A percentile compares a stretch with the other conserved stretches of the same genome.
Conservation (phyloP, 2,797 vertebrate genomes). For the Helarctos malayanus region DNA sequence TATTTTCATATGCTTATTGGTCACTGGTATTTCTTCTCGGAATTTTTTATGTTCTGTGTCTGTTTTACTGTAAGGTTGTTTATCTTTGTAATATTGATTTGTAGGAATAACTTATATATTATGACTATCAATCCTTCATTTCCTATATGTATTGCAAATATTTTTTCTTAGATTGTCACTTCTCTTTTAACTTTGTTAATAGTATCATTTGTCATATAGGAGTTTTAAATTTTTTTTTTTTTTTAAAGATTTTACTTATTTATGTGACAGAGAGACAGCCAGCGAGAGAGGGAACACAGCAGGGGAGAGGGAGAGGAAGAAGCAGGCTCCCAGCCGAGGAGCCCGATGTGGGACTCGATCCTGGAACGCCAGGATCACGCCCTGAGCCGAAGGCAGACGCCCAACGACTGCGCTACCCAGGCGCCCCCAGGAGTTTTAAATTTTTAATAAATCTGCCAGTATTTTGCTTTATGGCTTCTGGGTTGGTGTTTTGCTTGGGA, state of each 20-base stretch:
- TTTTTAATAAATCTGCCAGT: conserved; percentile 58
- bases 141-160: conserved; percentile 48
- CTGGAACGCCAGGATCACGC: no score
- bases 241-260: no score
- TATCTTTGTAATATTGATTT: conserved; percentile 58
- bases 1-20: conserved; percentile 47
- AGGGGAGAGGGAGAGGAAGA: no score
- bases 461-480: conserved; percentile 47
- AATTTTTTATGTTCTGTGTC: conserved; percentile 52
- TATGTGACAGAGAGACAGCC: no score
- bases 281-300: no score
- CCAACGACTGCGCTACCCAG: no score
- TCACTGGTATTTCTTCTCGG: conserved; percentile 34
- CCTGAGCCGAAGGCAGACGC: no score
- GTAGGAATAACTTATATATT: conserved; percentile 49
- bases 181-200: conserved; percentile 66
- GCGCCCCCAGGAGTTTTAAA: conserved; percentile 68
- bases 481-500: conserved; percentile 45
- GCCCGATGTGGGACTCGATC: no score
- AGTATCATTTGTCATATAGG: conserved; percentile 18
- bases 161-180: conserved; percentile 53
- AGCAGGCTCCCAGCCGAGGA: no score
- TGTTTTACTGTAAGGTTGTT: conserved; percentile 37
- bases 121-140: conserved; percentile 39
- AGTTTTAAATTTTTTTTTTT: conserved; percentile 75